These are phyloP conservation scores for Rhynchophorus ferrugineus DNA, from an alignment of 1,140 invertebrate genomes.

Conservation along the genomic window DNA sequence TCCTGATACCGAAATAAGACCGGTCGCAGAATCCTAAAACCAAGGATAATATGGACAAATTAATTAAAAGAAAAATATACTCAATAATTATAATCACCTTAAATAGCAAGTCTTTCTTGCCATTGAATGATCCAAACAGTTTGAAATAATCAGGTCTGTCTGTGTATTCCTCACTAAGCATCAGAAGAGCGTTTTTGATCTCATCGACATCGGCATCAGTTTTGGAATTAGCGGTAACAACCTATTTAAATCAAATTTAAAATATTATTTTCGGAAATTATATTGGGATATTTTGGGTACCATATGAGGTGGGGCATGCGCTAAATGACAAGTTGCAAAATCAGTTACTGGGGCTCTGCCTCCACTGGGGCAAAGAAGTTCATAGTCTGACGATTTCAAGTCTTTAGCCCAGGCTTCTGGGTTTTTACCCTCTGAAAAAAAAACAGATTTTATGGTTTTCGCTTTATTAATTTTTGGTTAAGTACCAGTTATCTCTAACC, in stretches of 20 bases:
- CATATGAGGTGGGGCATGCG: conserved; percentile 51
- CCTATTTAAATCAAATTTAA: conserved; percentile 25
- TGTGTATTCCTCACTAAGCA: conserved; percentile 40
- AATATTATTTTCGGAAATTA: not conserved
- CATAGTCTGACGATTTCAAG: conserved; percentile 52
- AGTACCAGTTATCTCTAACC: no score
- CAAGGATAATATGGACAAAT: not conserved
- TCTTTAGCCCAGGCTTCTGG: conserved; percentile 47
- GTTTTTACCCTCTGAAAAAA: conserved; percentile 49
- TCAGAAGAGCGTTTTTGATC: conserved; percentile 43
- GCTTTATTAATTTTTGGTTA: no score
- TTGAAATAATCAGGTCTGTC: conserved; percentile 44
- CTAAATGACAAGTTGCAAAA: conserved; percentile 55
- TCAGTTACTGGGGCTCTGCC: conserved; percentile 44
- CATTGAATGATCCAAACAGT: conserved; percentile 46
- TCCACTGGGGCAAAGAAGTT: conserved; percentile 60
- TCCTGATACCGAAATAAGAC: conserved; percentile 23
- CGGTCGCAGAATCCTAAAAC: conserved; percentile 26
- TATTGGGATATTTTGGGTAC: conserved; percentile 28
- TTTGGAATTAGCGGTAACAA: conserved; percentile 44
- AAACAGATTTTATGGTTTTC: conserved; percentile 2
- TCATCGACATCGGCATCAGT: conserved; percentile 42
- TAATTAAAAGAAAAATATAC: not conserved
- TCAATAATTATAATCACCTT: conserved; percentile 38
- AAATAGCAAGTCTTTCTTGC: conserved; percentile 45